Conservation (phyloP, 1,140 invertebrate genomes). For the Trachymyrmex septentrionalis region DNA sequence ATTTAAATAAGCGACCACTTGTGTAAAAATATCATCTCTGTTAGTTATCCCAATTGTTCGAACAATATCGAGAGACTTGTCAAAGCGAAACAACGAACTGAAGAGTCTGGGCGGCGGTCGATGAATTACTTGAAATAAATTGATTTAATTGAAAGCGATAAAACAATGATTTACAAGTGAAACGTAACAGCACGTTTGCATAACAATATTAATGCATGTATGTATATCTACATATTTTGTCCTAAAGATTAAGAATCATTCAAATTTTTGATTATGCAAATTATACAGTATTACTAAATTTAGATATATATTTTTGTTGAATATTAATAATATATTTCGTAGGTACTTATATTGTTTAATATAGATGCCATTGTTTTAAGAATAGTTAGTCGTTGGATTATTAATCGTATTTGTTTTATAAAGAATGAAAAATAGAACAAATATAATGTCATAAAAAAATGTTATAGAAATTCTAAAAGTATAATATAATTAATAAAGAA, state of each 20-base stretch:
- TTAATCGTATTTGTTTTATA: neutral
- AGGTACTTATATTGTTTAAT: neutral
- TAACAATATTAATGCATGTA: neutral
- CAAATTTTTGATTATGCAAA: neutral
- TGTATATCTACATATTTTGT: neutral
- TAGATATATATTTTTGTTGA: neutral
- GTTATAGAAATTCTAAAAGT: neutral
- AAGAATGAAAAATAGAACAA: neutral
- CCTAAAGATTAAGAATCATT: neutral
- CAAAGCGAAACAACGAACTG: neutral
- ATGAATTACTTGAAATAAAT: neutral
- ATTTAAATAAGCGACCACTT: conserved; percentile 60
- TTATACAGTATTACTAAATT: neutral
- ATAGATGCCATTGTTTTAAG: neutral
- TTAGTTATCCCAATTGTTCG: conserved; percentile 64
- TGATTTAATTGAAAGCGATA: conserved; percentile 24
- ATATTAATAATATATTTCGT: neutral
- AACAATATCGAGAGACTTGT: conserved; percentile 31
- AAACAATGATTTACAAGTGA: neutral
- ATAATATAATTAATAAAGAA: neutral
- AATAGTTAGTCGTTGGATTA: neutral
- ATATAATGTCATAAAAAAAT: neutral
- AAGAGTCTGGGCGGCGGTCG: neutral
- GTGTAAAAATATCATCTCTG: conserved; percentile 14
- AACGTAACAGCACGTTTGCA: neutral